Conservation (phyloP, 1,140 invertebrate species). For the Pemphigus obesinymphae region DNA sequence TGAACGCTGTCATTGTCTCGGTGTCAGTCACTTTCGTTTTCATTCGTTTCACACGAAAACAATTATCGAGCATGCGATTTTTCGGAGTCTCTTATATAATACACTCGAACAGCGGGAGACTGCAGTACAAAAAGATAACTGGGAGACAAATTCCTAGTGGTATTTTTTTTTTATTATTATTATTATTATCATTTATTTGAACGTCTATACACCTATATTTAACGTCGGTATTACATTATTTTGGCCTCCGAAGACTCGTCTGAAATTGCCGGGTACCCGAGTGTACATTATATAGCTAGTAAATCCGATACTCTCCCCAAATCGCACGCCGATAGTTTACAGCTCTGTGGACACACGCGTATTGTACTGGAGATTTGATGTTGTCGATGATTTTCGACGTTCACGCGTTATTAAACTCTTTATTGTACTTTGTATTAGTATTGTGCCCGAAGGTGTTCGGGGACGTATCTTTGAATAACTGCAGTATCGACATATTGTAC, state of each 20-base stretch:
- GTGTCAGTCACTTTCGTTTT: conserved; percentile 19
- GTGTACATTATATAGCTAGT: no score
- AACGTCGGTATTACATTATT: neutral
- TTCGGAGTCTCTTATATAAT: neutral
- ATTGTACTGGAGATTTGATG: neutral
- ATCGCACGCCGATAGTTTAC: neutral
- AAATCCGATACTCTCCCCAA: neutral
- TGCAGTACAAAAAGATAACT: neutral
- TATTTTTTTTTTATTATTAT: neutral
- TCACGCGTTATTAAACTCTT: neutral
- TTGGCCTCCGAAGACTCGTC: neutral
- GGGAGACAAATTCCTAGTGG: conserved; percentile 8
- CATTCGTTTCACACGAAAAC: conserved; percentile 30
- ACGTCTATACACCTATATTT: neutral
- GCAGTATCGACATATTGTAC: neutral
- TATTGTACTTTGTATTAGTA: neutral
- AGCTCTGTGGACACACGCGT: neutral
- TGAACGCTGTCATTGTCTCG: neutral
- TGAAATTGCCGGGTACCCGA: neutral
- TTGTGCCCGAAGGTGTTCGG: neutral
- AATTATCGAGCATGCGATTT: neutral
- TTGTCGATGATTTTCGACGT: neutral
- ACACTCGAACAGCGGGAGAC: neutral
- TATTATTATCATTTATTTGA: no score
- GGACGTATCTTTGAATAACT: neutral